Conservation (phyloP, 1,140 invertebrate species). For the Spodoptera frugiperda region DNA sequence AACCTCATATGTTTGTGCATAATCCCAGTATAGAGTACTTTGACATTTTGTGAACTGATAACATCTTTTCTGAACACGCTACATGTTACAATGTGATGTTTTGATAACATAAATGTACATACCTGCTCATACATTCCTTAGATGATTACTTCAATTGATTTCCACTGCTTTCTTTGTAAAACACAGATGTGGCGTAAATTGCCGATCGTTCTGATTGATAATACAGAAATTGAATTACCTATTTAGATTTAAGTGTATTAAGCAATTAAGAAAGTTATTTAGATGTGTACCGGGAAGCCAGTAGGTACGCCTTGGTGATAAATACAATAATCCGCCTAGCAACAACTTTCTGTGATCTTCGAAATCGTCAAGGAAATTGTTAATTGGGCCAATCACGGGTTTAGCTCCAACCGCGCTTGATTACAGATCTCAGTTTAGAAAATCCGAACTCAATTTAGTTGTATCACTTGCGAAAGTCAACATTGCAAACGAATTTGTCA, state of each 20-base stretch:
- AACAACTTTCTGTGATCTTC: conserved; percentile 1
- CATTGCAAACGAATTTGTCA: conserved; percentile 19
- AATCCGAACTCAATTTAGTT: conserved; percentile 32
- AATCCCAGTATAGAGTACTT: conserved; percentile 44
- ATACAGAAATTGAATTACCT: too few relatives aligned
- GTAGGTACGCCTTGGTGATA: neutral
- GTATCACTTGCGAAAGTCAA: conserved; percentile 30
- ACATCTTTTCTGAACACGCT: conserved; percentile 45
- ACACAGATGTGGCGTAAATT: too few relatives aligned
- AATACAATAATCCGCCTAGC: neutral
- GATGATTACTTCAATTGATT: too few relatives aligned
- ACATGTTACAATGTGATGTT: conserved; percentile 21
- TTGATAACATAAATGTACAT: conserved; percentile 31
- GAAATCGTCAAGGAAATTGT: conserved; percentile 17
- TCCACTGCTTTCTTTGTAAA: too few relatives aligned
- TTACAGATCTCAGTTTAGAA: conserved; percentile 32
- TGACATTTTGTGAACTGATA: conserved; percentile 51
- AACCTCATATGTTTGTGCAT: conserved; percentile 10
- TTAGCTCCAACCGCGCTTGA: conserved; percentile 10
- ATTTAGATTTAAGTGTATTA: too few relatives aligned
- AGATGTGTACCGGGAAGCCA: too few relatives aligned
- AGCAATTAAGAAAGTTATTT: too few relatives aligned
- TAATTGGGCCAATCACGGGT: conserved; percentile 29
- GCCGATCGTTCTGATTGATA: too few relatives aligned
- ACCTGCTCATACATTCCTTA: too few relatives aligned